Evolutionary conservation across 2,113 vertebrate genomes (phyloP).

Genomic region (Noturus placidus): DNA sequence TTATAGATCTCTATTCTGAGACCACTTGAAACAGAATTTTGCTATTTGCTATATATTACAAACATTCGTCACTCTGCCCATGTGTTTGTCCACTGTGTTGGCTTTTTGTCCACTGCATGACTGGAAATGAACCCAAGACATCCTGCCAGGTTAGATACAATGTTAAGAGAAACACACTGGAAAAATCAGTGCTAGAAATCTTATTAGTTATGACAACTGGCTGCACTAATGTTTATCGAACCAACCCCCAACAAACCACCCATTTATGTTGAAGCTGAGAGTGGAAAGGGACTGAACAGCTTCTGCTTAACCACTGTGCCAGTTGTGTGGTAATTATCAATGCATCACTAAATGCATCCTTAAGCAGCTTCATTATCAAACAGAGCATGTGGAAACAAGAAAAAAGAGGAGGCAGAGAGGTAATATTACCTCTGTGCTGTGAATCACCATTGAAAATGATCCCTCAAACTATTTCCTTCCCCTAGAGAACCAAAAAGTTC

Average conservation of each 20-base stretch:
- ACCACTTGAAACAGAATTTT: conserved; percentile 15
- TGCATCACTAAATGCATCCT: conserved; percentile 29
- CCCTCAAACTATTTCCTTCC: conserved; percentile 11
- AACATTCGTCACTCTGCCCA: conserved; percentile 22
- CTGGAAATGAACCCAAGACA: conserved; percentile 21
- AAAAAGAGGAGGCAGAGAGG: not conserved
- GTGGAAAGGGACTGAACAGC: conserved; percentile 10
- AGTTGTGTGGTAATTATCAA: conserved; percentile 17
- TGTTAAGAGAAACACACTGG: not conserved
- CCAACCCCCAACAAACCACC: not conserved
- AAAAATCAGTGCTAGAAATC: conserved; percentile 8
- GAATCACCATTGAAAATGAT: conserved; percentile 9
- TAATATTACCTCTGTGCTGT: conserved; percentile 22
- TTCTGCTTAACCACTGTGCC: not conserved
- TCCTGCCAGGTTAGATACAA: conserved; percentile 11
- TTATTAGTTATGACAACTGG: not conserved
- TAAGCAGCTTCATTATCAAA: conserved; percentile 38
- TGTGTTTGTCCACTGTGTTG: conserved; percentile 40
- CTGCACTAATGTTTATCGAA: not conserved
- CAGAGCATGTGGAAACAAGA: conserved; percentile 26
- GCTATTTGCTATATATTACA: conserved; percentile 28
- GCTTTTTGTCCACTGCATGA: conserved; percentile 23
- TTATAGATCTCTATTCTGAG: not conserved
- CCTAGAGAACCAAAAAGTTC: not conserved
- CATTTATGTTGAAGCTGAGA: not conserved